phyloP scores from a whole-genome alignment of 2,797 vertebrate genomes.

The Mareca penelope region DNA sequence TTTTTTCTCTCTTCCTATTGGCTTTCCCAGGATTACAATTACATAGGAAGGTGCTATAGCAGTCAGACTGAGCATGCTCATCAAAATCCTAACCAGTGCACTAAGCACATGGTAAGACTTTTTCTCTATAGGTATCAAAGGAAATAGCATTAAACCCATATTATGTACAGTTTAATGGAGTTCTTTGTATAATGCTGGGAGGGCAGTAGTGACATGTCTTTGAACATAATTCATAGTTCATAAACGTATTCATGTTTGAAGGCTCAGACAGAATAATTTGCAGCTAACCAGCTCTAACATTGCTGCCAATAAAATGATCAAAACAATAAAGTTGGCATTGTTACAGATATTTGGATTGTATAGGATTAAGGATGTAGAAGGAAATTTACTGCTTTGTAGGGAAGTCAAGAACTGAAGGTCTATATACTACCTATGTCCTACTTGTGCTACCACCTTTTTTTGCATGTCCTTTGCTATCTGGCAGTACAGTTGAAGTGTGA shows the following conservation, averaged over 20 bases:
- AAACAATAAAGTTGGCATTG: constrained; percentile 52
- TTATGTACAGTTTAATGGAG: constrained; percentile 40
- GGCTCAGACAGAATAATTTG: constrained; percentile 41
- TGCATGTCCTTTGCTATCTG: background rate
- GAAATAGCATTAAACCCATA: constrained; percentile 6
- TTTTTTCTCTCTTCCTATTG: background rate
- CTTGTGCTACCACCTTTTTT: background rate
- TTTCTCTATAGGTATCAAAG: constrained; percentile 16
- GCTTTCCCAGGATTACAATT: background rate
- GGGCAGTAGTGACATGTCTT: constrained; percentile 37
- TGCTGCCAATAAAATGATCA: constrained; percentile 55
- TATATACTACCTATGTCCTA: background rate
- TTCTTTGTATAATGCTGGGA: constrained; percentile 13
- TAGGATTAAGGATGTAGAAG: constrained; percentile 5
- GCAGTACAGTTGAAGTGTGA: background rate
- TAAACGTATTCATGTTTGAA: constrained; percentile 27
- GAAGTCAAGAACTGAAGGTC: background rate
- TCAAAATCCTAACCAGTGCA: background rate
- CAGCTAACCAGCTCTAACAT: constrained; percentile 12
- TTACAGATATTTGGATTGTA: constrained; percentile 36
- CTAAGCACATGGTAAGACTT: background rate
- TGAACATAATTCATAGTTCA: constrained; percentile 46
- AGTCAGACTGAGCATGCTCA: background rate
- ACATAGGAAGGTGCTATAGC: background rate
- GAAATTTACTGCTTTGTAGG: constrained; percentile 4